Base-by-base conservation (phyloP, 2,113 vertebrate species). In the Peromyscus leucopus region DNA sequence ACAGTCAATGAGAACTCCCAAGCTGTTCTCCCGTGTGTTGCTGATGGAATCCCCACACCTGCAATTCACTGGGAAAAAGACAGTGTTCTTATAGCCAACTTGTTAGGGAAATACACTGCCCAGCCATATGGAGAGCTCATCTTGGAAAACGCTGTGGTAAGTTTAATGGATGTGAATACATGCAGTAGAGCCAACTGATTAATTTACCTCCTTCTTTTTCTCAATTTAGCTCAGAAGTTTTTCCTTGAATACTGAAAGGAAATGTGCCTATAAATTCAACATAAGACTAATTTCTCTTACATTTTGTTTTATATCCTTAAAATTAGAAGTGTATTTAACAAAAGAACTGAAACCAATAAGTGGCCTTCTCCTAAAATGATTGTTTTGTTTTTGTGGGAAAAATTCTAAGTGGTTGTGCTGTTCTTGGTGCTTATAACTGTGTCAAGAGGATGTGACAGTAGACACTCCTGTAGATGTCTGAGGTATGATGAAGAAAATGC, bases 41-140 rank as follows among this genome's bases (percentile, higher is more conserved):
- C 99, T 42, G 99, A 99, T 28, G 99, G 99, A 0, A 98, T 99
- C 87, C 99, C 99, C 95, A 98, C 99, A 89, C 99, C 99, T 96
- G 90, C 95, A 55, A 96, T 99, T 75, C 98, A 97, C 96, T 99
- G 99, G 99, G 99, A 98, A 97, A 99, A 98, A 94, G 98, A 99
- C 7, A 98, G 98, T 57, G 96, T 2, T 1, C 89, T 97, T 24
- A 95, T 99, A 96, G 97, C 96, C n/a, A 98, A 99, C 48, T 97
- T 67, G 86, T 69, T 91, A 61, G 99, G 99, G 94, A 99, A 99
- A 98, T 99, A 99, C 89, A 99, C 97, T 1, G 67, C 99, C 92
- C 97, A 99, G 89, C 98, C 99, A n/a, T 98, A 98, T 55, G 99
- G 99, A 98, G 99, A 99, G 95, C 99, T 99, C 85, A 85, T 99